Evolutionary conservation across 2,797 vertebrate species (phyloP).

Genomic region (Channallabes apus): DNA sequence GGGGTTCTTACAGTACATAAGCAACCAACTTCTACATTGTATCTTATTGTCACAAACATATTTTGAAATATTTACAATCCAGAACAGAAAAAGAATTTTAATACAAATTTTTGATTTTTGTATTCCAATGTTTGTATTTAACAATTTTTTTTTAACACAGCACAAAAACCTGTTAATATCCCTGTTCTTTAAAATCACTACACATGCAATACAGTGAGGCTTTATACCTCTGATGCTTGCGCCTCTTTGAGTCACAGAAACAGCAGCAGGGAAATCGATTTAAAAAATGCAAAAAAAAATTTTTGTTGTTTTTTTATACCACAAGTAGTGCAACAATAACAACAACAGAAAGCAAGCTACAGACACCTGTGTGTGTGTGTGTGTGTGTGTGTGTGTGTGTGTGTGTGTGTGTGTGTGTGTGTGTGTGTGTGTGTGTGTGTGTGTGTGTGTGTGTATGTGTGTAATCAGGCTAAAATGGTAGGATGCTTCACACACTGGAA

Average conservation of each 20-base stretch:
- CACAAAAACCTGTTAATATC: constrained; percentile 1
- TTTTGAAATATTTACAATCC: neutral
- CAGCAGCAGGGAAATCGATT: constrained; percentile 21
- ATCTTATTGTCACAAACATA: too few relatives aligned
- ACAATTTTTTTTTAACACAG: neutral
- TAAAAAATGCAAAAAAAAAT: constrained; percentile 25
- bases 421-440: too few relatives aligned
- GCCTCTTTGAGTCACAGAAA: constrained; percentile 61
- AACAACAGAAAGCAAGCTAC: neutral
- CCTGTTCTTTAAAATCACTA: neutral
- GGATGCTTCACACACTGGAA: neutral
- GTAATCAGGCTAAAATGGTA: neutral
- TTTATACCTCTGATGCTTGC: constrained; percentile 72
- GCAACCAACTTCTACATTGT: too few relatives aligned
- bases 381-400: too few relatives aligned
- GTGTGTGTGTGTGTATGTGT: neutral
- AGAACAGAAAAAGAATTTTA: neutral
- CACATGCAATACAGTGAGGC: constrained; percentile 52
- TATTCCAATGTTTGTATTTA: too few relatives aligned
- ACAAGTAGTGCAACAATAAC: neutral
- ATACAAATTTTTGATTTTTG: neutral
- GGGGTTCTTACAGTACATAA: too few relatives aligned
- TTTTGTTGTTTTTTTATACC: neutral
- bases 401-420: too few relatives aligned
- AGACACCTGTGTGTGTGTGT: neutral